Base-by-base conservation (phyloP, 2,797 vertebrate genomes). In the Jordanella pulchra region DNA sequence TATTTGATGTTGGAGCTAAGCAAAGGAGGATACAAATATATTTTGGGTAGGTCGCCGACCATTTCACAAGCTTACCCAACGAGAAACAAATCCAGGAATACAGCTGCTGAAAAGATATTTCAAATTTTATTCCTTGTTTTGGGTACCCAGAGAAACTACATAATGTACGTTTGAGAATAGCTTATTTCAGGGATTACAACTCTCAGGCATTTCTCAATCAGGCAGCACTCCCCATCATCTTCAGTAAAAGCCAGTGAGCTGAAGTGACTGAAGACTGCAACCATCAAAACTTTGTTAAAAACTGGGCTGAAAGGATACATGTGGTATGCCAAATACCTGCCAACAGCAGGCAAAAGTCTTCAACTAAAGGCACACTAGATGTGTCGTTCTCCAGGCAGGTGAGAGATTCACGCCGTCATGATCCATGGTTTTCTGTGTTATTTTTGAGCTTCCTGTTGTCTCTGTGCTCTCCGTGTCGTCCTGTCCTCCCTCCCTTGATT, bases 311-410 rank as follows among this genome's bases (percentile, higher is more conserved):
- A 21, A 39, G 32, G 32, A 68, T 68, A 23, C 9, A 3, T 39
- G 3, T 27, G 1, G 66, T 48, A 13, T 68, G 54, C 32, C 66
- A 68, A 68, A 68, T 68, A 25, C 50, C 66, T 68, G 32, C 66
- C 30, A n/a, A 54, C n/a, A 54, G 42, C 50, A 68, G 50, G 32
- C 0, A 15, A 13, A 18, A 54, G 7, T 27, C 66, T n/a, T 68
- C 66, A 39, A 32, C 66, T 21, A 68, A 68, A 68, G n/a, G 66
- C 50, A 67, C 54, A 35, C 14, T 6, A 56, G 27, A 28, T 25
- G 55, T 27, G 55, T 56, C 25, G 7, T 12, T 25, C 55, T 56
- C 3, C 55, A 28, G 55, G n/a, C 55, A 27, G 55, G 55, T 13
- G 55, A 56, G 11, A 56, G 67, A 71, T 45, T 77, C 32, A n/a